Percentiles rank a stretch among this genome's conserved stretches.
These are phyloP conservation scores for Channa argus DNA, from an alignment of 2,113 vertebrate species.

Conservation along the genomic window DNA sequence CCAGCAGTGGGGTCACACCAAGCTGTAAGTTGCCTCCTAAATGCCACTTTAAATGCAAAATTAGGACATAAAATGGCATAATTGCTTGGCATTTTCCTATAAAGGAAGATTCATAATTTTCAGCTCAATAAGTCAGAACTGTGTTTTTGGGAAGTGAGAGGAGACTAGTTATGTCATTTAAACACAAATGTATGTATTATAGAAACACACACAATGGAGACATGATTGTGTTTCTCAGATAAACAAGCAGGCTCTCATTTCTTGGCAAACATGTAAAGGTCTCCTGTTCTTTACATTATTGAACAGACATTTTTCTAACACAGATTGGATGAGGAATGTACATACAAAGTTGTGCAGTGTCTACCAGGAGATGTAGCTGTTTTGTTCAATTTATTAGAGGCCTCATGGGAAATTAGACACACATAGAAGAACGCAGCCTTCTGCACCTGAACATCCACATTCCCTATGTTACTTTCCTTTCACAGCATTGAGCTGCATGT, in stretches of 20 bases:
- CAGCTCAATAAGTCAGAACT: too few species aligned
- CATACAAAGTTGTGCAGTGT: too few species aligned
- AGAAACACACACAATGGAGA: too few species aligned
- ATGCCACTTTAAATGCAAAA: not conserved
- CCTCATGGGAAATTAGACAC: not conserved
- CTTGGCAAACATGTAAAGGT: not conserved
- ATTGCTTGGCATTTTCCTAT: not conserved
- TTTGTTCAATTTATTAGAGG: not conserved
- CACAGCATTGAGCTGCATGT: too few species aligned
- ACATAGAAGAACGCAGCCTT: too few species aligned
- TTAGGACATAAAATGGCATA: not conserved
- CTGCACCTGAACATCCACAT: too few species aligned
- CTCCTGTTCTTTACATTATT: not conserved
- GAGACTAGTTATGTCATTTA: too few species aligned
- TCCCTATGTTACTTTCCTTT: too few species aligned
- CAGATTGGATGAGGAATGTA: too few species aligned
- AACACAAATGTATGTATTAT: too few species aligned
- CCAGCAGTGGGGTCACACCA: not conserved
- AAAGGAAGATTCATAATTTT: too few species aligned
- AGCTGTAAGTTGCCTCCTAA: not conserved
- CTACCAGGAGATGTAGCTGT: not conserved
- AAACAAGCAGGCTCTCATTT: not conserved
- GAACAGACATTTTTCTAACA: not conserved
- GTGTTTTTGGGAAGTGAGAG: too few species aligned
- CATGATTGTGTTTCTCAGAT: not conserved